Base-by-base conservation (phyloP, 1,140 invertebrate genomes). In the Maniola jurtina region DNA sequence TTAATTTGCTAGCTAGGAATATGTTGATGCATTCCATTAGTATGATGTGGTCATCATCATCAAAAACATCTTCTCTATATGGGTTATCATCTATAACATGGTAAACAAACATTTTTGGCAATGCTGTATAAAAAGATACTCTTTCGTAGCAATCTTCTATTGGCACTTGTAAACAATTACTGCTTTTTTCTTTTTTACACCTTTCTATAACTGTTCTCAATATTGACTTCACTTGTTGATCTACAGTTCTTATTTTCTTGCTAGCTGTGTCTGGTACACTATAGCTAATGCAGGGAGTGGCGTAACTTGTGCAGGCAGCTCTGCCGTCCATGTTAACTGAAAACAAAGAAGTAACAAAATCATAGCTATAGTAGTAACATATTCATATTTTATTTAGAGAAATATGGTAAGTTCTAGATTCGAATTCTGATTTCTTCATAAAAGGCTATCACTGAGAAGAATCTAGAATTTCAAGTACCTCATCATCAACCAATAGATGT, bases 151-250 rank as follows among this genome's bases (percentile, higher is more conserved):
- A 58, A 50, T 73, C 45, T 36, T 68, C 55, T 48, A 73, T 14
- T 2, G 68, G 61, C 8, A 52, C 42, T 47, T 45, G n/a, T 57
- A 73, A 47, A 16, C 33, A 57, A 35, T 61, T 67, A 36, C 9
- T 58, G 40, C 67, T 38, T 35, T 64, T 70, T 70, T 73, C 68
- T 36, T 60, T 36, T 48, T 64, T 70, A 55, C 71, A 73, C 48
- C 15, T 60, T 45, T 64, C 57, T 25, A 64, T 15, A n/a, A 48
- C 48, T 55, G 56, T 64, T 15, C 42, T 35, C 25, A 69, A 52
- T 55, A 69, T 34, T 2, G 48, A 33, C 11, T 50, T 34, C n/a
- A 54, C 33, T 61, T 64, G 34, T 36, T 47, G 38, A 35, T 65
- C 40, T 42, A 35, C 63, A 42, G 35, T 48, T 62, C 15, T 45